phyloP scores from a whole-genome alignment of 2,888 invertebrate species.

The Pachliopta kotzebuea region DNA sequence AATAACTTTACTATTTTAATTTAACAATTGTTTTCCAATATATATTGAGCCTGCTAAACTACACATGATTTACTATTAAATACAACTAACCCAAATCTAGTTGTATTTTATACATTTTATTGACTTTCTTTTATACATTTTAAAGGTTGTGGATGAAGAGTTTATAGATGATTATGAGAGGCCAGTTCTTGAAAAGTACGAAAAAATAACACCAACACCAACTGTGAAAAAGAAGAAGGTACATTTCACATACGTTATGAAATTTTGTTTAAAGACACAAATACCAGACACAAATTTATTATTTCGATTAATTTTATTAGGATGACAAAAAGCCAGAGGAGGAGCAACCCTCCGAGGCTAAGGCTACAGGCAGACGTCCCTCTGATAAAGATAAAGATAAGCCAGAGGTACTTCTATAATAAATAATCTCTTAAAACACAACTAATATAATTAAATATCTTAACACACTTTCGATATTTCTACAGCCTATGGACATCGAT shows the following conservation, averaged over 20 bases:
- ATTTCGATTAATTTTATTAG: slow-evolving; percentile 35
- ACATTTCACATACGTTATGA: slow-evolving; percentile 37
- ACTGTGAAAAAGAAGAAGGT: slow-evolving; percentile 77
- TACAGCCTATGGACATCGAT: slow-evolving; percentile 72
- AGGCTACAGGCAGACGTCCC: slow-evolving; percentile 63
- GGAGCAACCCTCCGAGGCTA: slow-evolving; percentile 55
- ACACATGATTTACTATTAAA: not conserved
- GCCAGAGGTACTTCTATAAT: slow-evolving; percentile 53
- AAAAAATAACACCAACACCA: slow-evolving; percentile 79
- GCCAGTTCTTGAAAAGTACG: slow-evolving; percentile 86
- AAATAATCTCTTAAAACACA: not conserved
- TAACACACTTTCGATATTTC: slow-evolving; percentile 15
- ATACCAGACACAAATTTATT: slow-evolving; percentile 31
- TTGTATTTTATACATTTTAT: not conserved
- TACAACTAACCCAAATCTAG: not conserved
- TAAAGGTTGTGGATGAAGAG: slow-evolving; percentile 70
- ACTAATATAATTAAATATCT: not conserved
- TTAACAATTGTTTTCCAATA: too few relatives aligned
- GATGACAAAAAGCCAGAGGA: slow-evolving; percentile 58
- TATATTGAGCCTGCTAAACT: too few relatives aligned
- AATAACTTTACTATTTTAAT: not conserved
- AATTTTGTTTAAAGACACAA: not conserved
- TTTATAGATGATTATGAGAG: slow-evolving; percentile 87
- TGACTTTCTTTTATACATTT: slow-evolving; percentile 33
- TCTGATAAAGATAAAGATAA: slow-evolving; percentile 69